These are phyloP conservation scores for Chrosomus eos DNA, from an alignment of 2,797 vertebrate species.

Conservation along the genomic window DNA sequence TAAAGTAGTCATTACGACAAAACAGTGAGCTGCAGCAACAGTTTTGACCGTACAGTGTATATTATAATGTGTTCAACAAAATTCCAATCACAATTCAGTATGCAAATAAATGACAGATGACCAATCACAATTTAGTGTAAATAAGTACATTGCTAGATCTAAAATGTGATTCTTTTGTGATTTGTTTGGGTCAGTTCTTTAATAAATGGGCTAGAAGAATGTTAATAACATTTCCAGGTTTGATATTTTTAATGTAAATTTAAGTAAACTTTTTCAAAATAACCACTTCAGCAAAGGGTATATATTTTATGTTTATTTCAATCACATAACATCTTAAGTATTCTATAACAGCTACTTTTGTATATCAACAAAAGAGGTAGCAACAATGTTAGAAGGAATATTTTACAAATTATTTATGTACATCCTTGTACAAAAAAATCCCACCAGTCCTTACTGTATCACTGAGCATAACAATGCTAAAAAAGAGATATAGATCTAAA, in stretches of 20 bases:
- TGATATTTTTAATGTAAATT: not conserved
- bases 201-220: too few species aligned
- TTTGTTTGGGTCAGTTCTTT: too few species aligned
- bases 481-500: not conserved
- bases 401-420: constrained; percentile 7
- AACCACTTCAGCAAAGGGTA: not conserved
- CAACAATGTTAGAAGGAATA: not conserved
- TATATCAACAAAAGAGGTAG: not conserved
- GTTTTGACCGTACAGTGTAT: not conserved
- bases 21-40: not conserved
- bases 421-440: not conserved
- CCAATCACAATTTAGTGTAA: not conserved
- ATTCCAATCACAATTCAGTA: not conserved
- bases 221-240: not conserved
- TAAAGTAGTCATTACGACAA: not conserved
- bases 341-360: not conserved
- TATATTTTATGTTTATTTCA: not conserved
- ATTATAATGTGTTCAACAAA: not conserved
- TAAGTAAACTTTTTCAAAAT: not conserved
- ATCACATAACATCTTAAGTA: not conserved
- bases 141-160: not conserved
- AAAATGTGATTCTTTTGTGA: not conserved
- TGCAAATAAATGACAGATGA: not conserved
- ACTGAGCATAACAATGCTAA: not conserved
- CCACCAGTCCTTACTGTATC: not conserved